These are phyloP conservation scores for Petrocephalus zakoni DNA, from an alignment of 2,113 vertebrate species.

Conservation along the genomic window DNA sequence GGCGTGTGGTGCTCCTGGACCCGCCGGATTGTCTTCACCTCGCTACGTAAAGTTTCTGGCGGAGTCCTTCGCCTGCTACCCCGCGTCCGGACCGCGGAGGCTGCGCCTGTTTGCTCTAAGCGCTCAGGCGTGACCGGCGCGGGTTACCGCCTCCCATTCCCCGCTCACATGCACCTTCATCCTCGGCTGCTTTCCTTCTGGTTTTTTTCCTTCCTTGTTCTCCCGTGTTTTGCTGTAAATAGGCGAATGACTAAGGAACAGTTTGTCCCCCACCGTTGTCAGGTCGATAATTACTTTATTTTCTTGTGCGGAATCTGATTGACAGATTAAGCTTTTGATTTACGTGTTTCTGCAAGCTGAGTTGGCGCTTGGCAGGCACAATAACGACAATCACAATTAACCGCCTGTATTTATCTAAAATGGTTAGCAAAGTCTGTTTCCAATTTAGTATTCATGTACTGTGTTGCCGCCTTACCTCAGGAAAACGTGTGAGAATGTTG, in stretches of 20 bases:
- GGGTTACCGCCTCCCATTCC: background rate
- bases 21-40: background rate
- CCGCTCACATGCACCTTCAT: background rate
- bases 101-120: background rate
- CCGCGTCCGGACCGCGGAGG: too few relatives aligned
- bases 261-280: background rate
- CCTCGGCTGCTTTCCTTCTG: background rate
- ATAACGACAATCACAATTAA: background rate
- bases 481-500: background rate
- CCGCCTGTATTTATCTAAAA: background rate
- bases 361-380: background rate
- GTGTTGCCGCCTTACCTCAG: background rate
- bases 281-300: background rate
- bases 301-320: background rate
- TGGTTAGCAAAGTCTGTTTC: background rate
- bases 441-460: background rate
- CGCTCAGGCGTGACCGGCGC: background rate
- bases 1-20: background rate
- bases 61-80: background rate
- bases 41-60: background rate
- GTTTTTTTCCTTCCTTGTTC: background rate
- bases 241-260: background rate
- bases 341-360: background rate
- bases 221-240: background rate
- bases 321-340: background rate